A percentile compares a stretch with the other conserved stretches of the same genome.
Evolutionary conservation across 2,888 invertebrate genomes (phyloP).

Genomic region (Pocota personata): DNA sequence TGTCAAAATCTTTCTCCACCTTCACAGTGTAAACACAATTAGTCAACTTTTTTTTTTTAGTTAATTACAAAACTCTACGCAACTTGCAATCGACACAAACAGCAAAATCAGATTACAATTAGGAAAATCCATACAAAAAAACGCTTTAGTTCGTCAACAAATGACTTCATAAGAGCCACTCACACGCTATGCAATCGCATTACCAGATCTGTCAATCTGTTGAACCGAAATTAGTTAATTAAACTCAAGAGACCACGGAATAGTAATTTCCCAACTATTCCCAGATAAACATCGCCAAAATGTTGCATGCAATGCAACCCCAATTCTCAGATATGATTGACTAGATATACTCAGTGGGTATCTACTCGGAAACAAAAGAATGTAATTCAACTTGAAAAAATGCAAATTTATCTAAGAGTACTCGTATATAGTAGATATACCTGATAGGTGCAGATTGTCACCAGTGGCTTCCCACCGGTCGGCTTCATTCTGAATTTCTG

Average conservation of each 20-base stretch:
- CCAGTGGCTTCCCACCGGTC: constrained; percentile 78
- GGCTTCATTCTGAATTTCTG: constrained; percentile 76
- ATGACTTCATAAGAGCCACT: background rate
- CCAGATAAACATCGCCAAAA: constrained; percentile 34
- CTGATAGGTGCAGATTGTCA: constrained; percentile 79
- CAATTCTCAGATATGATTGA: constrained; percentile 10
- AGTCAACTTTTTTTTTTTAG: constrained; percentile 19
- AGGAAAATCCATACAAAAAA: constrained; percentile 10
- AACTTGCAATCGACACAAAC: background rate
- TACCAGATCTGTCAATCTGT: constrained; percentile 10
- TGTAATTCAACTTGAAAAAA: constrained; percentile 40
- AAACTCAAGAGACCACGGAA: background rate
- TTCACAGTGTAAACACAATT: background rate
- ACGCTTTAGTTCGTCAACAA: constrained; percentile 11
- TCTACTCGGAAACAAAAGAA: background rate
- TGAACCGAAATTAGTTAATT: constrained; percentile 31
- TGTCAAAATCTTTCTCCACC: constrained; percentile 2
- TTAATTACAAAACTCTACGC: constrained; percentile 18
- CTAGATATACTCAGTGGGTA: background rate
- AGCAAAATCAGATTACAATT: constrained; percentile 29
- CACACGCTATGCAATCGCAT: constrained; percentile 1
- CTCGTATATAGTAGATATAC: constrained; percentile 67
- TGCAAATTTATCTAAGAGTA: constrained; percentile 1
- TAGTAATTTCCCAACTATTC: constrained; percentile 24
- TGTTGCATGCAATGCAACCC: constrained; percentile 13